Evolutionary conservation across 2,888 invertebrate species (phyloP).

Genomic region (Lepidocyrtoides sp.): DNA sequence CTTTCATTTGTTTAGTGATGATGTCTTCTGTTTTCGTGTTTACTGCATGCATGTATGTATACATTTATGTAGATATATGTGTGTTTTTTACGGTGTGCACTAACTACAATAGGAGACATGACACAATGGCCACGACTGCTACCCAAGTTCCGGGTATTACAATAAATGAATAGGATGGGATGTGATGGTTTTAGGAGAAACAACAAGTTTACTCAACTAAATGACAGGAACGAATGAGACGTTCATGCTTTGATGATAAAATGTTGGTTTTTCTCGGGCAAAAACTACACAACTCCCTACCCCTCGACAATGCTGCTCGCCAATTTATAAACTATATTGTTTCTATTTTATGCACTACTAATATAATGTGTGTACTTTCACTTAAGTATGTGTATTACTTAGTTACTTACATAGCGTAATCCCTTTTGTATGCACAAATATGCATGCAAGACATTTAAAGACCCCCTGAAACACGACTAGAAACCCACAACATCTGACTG

Average conservation of each 20-base stretch:
- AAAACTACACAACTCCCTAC: not conserved
- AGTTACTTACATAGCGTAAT: conserved; percentile 39
- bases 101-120: not conserved
- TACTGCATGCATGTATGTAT: not conserved
- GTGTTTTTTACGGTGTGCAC: not conserved
- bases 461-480: not conserved
- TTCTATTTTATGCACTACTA: not conserved
- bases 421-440: conserved; percentile 14
- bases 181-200: conserved; percentile 56
- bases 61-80: not conserved
- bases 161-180: conserved; percentile 42
- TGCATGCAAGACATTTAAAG: not conserved
- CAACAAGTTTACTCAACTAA: conserved; percentile 63
- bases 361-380: conserved; percentile 9
- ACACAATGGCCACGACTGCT: conserved; percentile 43
- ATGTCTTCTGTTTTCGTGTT: conserved; percentile 3
- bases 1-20: conserved; percentile 28
- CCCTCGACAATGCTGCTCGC: not conserved
- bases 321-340: not conserved
- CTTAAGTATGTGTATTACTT: conserved; percentile 10
- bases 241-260: conserved; percentile 56
- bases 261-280: conserved; percentile 31
- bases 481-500: not conserved
- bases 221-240: conserved; percentile 65
- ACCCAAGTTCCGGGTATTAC: conserved; percentile 40